Base-by-base conservation (phyloP, 2,797 vertebrate genomes). In the Staurois parvus region DNA sequence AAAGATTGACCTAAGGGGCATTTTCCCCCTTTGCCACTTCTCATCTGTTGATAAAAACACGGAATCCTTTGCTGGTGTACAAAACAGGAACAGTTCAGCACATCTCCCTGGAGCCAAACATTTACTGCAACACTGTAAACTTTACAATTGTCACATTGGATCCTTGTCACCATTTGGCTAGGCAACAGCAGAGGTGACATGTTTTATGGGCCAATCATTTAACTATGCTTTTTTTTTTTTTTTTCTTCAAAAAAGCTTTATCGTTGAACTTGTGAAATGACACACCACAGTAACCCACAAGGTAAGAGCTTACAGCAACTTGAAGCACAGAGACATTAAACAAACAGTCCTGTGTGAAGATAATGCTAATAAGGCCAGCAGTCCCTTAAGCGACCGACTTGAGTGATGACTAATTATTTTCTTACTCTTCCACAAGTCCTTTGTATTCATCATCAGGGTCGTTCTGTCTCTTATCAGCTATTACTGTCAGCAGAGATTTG, bases 351-450 rank as follows among this genome's bases (percentile, higher is more conserved):
- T 76, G 81, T 85, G 84, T 64, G 72, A 70, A 59, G 62, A 62
- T 76, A 76, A 81, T 81, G 34, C 64, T 70, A 80, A 85, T 76
- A 76, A 81, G 84, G 28, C 34, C 15, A 69, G 66, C 67, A 42
- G 42, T 67, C 72, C 84, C 78, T 29, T 29, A 81, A 76, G 79
- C 62, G 64, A 59, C 64, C 48, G 67, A 37, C 79, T 32, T 76
- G 72, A 85, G 79, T 85, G 84, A 81, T 75, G 78, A 80, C 72
- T 81, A 85, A 85, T 85, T 75, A 85, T 76, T 85, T 76, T 66
- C 59, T 59, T 68, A 56, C 76, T 74, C 70, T 85, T 81, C 62
- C 30, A 80, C 26, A 72, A 85, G 64, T 81, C 48, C 66, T 85
- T 72, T 45, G 79, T 85, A 85, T 85, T 85, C 64, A 81, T 80